Conservation (phyloP, 1,140 invertebrate genomes). For the Drosophila orosa region DNA sequence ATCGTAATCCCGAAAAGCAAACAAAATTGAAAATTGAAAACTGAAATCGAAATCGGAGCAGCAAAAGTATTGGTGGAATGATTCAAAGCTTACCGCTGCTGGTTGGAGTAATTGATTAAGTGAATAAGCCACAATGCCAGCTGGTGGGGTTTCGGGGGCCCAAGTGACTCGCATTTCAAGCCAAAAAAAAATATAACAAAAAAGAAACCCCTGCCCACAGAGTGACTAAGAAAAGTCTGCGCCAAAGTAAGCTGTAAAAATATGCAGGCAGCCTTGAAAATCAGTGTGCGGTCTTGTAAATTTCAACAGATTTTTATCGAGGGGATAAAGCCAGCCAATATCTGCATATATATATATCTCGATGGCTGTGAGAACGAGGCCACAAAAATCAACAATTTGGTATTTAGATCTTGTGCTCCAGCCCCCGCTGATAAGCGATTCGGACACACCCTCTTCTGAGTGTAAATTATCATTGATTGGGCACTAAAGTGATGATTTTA, state of each 20-base stretch:
- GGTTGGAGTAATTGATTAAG: slow-evolving; percentile 57
- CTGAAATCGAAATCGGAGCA: slow-evolving; percentile 30
- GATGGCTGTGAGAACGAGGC: slow-evolving; percentile 25
- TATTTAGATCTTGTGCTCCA: slow-evolving; percentile 16
- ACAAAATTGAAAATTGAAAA: slow-evolving; percentile 30
- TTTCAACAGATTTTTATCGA: slow-evolving; percentile 24
- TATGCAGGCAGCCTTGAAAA: slow-evolving; percentile 34
- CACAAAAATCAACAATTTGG: slow-evolving; percentile 19
- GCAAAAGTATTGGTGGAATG: slow-evolving; percentile 16
- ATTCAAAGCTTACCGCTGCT: slow-evolving; percentile 25
- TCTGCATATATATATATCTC: neutral
- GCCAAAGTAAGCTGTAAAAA: slow-evolving; percentile 15
- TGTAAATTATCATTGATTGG: neutral
- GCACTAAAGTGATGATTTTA: neutral
- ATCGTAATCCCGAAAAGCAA: slow-evolving; percentile 30
- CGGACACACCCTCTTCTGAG: neutral
- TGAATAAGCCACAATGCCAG: slow-evolving; percentile 23
- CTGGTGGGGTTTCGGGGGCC: neutral
- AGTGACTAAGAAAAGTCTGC: slow-evolving; percentile 37
- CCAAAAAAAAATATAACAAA: slow-evolving; percentile 12
- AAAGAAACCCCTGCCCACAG: neutral
- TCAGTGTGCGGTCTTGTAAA: slow-evolving; percentile 24
- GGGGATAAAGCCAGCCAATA: neutral
- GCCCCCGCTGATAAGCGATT: slow-evolving; percentile 8
- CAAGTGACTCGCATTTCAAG: slow-evolving; percentile 32